Conservation (phyloP, 1,140 invertebrate genomes). For the Macrobrachium nipponense region DNA sequence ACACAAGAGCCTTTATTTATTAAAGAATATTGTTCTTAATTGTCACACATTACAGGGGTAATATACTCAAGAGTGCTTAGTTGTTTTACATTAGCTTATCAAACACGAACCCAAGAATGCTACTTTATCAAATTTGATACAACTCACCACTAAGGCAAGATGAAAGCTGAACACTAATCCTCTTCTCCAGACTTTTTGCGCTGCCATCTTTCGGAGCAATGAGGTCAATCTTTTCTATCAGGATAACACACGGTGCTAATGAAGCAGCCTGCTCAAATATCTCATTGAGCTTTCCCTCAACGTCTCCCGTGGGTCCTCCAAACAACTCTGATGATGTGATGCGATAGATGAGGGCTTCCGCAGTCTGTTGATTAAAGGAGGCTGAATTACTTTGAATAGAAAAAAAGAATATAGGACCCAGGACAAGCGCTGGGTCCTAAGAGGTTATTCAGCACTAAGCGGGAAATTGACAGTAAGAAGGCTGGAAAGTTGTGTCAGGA, state of each 20-base stretch:
- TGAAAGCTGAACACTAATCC: conserved; percentile 42
- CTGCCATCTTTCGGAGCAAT: conserved; percentile 78
- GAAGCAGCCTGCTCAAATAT: conserved; percentile 86
- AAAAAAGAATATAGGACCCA: no score
- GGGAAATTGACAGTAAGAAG: no score
- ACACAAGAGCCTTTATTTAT: no score
- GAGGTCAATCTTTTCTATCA: conserved; percentile 94
- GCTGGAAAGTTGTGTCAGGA: no score
- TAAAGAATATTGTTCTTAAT: no score
- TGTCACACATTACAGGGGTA: no score
- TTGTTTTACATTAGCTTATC: no score
- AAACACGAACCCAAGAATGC: no score
- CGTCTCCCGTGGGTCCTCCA: conserved; percentile 95
- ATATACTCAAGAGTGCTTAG: no score
- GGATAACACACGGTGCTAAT: conserved; percentile 85
- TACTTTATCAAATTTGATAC: background rate
- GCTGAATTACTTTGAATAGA: no score
- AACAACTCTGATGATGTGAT: conserved; percentile 92
- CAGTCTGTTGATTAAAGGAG: conserved; percentile 27
- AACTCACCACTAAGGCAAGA: conserved; percentile 35
- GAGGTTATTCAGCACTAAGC: no score
- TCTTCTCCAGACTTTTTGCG: conserved; percentile 41
- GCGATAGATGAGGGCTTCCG: conserved; percentile 36
- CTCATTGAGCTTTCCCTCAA: conserved; percentile 90
- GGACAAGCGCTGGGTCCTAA: no score